Conservation (phyloP, 2,888 invertebrate species). For the Lasius fuliginosus region DNA sequence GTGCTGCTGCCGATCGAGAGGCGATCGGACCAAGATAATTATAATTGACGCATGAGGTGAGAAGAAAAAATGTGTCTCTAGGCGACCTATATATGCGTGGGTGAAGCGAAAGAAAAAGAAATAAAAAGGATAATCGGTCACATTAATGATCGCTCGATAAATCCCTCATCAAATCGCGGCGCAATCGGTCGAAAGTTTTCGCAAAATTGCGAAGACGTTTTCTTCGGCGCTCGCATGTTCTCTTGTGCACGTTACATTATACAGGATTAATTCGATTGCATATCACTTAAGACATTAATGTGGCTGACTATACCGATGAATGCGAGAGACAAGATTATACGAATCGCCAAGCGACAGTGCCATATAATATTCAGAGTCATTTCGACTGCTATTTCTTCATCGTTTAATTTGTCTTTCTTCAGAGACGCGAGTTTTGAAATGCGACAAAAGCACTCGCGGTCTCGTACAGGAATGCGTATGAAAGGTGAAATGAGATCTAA, state of each 20-base stretch:
- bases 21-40: slow-evolving; percentile 69
- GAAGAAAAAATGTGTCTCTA: slow-evolving; percentile 65
- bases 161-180: background rate
- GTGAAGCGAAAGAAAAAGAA: slow-evolving; percentile 54
- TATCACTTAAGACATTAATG: slow-evolving; percentile 66
- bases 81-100: slow-evolving; percentile 70
- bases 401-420: slow-evolving; percentile 64
- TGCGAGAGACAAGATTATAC: slow-evolving; percentile 70
- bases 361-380: slow-evolving; percentile 73
- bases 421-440: slow-evolving; percentile 23
- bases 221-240: slow-evolving; percentile 13
- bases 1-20: slow-evolving; percentile 71
- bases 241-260: slow-evolving; percentile 18
- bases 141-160: slow-evolving; percentile 62
- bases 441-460: slow-evolving; percentile 45
- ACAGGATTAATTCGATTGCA: slow-evolving; percentile 52
- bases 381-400: slow-evolving; percentile 66
- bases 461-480: slow-evolving; percentile 47
- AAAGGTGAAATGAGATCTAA: slow-evolving; percentile 47
- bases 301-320: slow-evolving; percentile 64
- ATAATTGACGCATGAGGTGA: slow-evolving; percentile 70
- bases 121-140: slow-evolving; percentile 69
- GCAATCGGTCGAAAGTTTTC: slow-evolving; percentile 13
- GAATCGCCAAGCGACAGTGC: slow-evolving; percentile 78
- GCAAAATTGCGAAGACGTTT: slow-evolving; percentile 1